Base-by-base conservation (phyloP, 2,113 vertebrate species). In the Porphyrio hochstetteri region DNA sequence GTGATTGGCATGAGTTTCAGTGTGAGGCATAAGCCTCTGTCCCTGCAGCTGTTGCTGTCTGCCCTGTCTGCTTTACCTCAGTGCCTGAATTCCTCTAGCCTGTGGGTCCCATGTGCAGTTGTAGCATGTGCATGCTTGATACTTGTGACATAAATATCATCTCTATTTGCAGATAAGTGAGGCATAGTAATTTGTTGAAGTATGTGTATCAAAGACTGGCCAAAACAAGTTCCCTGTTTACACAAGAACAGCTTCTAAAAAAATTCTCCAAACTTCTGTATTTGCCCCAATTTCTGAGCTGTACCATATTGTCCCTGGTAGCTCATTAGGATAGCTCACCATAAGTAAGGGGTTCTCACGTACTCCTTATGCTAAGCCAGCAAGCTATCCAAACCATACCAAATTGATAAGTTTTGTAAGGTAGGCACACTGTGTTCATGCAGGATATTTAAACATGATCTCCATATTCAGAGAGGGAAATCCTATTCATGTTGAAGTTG, bases 21-120 rank as follows among this genome's bases (percentile, higher is more conserved):
- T 71, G 27, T 0, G 0, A 89, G 84, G 52, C 69, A 16, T 27
- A 52, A 71, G 70, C 29, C 78, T 84, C 48, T 79, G 59, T 75
- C 52, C 19, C 23, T 89, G 84, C 87, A 95, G 92, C 93, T 91
- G 95, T 81, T 86, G 69, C 89, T 81, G 83, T 82, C 87, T 82
- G 36, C 88, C 82, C 65, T 52, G 57, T 48, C 35, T n/a, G 46
- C 65, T 65, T 75, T 67, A 71, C 69, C 35, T 28, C 33, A 10
- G 33, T 64, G 84, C 78, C 52, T 60, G 75, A 82, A 85, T 91
- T 91, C 82, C 82, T 93, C 35, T 56, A 56, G 78, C 70, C 84
- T 42, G 1, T 76, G 75, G 42, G 48, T 93, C 38, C 77, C 68
- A 57, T 4, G 2, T 42, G 75, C 75, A 65, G 68, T 21, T 65